phyloP scores from a whole-genome alignment of 2,113 vertebrate species.

The Scytalopus superciliaris region DNA sequence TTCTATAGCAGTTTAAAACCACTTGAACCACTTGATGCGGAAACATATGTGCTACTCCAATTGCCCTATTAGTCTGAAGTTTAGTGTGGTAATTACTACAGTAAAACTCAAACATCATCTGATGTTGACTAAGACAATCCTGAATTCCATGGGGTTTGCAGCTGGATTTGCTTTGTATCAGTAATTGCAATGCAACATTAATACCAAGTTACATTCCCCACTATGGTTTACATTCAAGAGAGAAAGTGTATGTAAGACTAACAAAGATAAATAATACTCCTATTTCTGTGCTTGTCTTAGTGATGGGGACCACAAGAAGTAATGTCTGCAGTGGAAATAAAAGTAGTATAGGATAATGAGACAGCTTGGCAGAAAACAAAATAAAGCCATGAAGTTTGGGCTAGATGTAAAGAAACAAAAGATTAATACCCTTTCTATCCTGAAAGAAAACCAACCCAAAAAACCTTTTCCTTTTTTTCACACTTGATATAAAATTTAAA shows the following conservation, averaged over 20 bases:
- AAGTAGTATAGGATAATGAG: neutral
- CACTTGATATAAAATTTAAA: neutral
- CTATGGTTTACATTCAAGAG: neutral
- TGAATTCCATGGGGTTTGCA: neutral
- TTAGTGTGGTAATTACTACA: neutral
- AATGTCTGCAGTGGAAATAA: neutral
- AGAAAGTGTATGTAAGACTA: neutral
- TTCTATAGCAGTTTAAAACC: neutral
- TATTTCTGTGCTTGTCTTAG: neutral
- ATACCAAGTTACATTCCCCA: neutral
- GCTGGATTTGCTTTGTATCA: neutral
- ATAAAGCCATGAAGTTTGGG: neutral
- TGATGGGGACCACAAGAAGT: neutral
- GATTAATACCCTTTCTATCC: neutral
- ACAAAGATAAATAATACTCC: neutral
- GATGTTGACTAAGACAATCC: neutral
- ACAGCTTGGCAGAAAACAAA: neutral
- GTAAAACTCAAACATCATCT: neutral
- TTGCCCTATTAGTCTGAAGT: neutral
- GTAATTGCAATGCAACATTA: neutral
- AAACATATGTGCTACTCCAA: neutral
- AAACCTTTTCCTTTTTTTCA: neutral
- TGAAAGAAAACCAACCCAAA: neutral
- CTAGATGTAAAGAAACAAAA: neutral
- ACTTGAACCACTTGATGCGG: neutral